Conservation (phyloP, 2,888 invertebrate genomes). For the Linnaemya vulpina region DNA sequence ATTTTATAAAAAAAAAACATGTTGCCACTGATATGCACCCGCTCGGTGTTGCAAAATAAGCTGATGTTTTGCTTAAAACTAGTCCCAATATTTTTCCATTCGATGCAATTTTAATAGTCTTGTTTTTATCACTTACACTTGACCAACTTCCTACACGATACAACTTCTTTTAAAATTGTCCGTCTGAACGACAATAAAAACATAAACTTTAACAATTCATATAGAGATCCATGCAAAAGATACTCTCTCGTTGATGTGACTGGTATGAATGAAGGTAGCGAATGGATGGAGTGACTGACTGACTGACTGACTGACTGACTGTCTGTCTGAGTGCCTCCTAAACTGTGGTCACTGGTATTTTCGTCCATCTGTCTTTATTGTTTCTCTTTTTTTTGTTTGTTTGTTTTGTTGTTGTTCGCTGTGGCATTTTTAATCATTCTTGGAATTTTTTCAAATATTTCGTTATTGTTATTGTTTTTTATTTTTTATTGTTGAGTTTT, state of each 20-base stretch:
- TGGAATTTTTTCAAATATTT: conserved; percentile 28
- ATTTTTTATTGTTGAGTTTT: conserved; percentile 1
- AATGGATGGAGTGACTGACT: not conserved
- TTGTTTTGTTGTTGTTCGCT: too few relatives aligned
- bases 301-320: not conserved
- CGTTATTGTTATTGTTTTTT: conserved; percentile 11
- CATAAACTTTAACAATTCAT: conserved; percentile 36
- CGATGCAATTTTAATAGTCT: conserved; percentile 15
- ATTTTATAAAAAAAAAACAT: not conserved
- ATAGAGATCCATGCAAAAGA: conserved; percentile 32
- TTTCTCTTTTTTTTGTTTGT: conserved; percentile 42
- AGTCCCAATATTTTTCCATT: not conserved
- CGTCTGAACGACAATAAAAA: conserved; percentile 35
- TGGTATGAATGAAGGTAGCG: not conserved
- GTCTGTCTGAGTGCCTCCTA: not conserved
- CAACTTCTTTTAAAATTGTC: conserved; percentile 60
- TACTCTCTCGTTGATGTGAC: too few relatives aligned
- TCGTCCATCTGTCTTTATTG: conserved; percentile 22
- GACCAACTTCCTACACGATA: conserved; percentile 64
- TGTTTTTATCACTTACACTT: conserved; percentile 44
- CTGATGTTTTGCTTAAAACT: not conserved
- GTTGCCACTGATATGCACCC: too few relatives aligned
- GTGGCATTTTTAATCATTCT: conserved; percentile 52
- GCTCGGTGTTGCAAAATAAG: not conserved
- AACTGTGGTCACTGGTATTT: conserved; percentile 10